These are phyloP conservation scores for Limanda limanda DNA, from an alignment of 2,113 vertebrate genomes.

Conservation along the genomic window DNA sequence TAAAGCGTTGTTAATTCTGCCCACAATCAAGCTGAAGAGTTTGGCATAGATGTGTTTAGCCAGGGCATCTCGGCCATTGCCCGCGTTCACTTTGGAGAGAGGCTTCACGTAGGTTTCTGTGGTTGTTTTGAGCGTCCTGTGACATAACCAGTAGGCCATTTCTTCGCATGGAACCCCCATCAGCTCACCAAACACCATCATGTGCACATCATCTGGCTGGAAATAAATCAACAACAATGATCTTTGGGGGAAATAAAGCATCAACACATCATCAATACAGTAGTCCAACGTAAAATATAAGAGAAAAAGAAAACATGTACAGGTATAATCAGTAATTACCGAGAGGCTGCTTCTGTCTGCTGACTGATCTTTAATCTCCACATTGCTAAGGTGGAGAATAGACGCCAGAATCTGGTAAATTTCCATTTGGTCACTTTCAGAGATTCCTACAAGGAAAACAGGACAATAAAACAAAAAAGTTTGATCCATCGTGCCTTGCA, in stretches of 20 bases:
- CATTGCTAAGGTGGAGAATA: constrained; percentile 95
- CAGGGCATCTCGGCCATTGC: constrained; percentile 91
- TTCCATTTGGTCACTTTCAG: constrained; percentile 90
- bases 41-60: constrained; percentile 95
- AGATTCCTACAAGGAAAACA: constrained; percentile 83
- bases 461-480: neutral
- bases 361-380: constrained; percentile 88
- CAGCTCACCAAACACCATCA: constrained; percentile 91
- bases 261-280: neutral
- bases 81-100: constrained; percentile 88
- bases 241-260: neutral
- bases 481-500: neutral
- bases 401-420: constrained; percentile 93
- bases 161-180: constrained; percentile 91
- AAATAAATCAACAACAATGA: constrained; percentile 38
- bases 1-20: constrained; percentile 90
- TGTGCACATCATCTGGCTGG: constrained; percentile 89
- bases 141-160: constrained; percentile 97
- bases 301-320: neutral
- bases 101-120: constrained; percentile 93
- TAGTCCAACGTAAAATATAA: neutral
- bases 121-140: constrained; percentile 91
- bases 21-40: constrained; percentile 93
- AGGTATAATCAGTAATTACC: constrained; percentile 78
- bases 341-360: constrained; percentile 88